Conservation (phyloP, 2,113 vertebrate genomes). For the Misgurnus mizolepis region DNA sequence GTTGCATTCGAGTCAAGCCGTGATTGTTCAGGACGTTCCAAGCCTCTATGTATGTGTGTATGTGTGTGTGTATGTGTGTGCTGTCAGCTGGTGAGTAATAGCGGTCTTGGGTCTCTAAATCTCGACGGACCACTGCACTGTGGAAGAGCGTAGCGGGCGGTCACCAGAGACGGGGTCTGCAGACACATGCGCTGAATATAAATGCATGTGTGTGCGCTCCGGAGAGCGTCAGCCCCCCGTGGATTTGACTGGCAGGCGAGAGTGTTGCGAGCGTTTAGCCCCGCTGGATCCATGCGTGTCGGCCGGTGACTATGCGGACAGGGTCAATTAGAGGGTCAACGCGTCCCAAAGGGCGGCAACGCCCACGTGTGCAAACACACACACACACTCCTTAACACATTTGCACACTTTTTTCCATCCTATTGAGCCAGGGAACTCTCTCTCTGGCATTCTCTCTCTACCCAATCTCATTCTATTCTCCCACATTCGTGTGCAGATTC, state of each 20-base stretch:
- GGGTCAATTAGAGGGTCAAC: slow-evolving; percentile 61
- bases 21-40: slow-evolving; percentile 14
- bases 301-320: slow-evolving; percentile 43
- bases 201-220: slow-evolving; percentile 34
- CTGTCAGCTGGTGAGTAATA: slow-evolving; percentile 55
- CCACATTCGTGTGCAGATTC: slow-evolving; percentile 50
- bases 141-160: slow-evolving; percentile 23
- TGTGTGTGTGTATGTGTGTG: slow-evolving; percentile 31
- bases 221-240: slow-evolving; percentile 39
- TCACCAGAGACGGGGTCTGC: slow-evolving; percentile 24
- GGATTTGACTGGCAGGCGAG: slow-evolving; percentile 54
- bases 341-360: slow-evolving; percentile 46
- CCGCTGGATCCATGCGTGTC: slow-evolving; percentile 43
- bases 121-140: slow-evolving; percentile 44
- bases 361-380: slow-evolving; percentile 25
- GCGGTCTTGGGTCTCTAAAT: slow-evolving; percentile 50
- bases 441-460: not conserved
- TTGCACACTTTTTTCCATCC: slow-evolving; percentile 13
- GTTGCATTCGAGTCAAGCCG: slow-evolving; percentile 26
- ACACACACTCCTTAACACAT: slow-evolving; percentile 13
- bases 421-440: not conserved
- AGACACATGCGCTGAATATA: slow-evolving; percentile 51
- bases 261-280: slow-evolving; percentile 57
- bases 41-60: slow-evolving; percentile 18
- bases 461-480: slow-evolving; percentile 14